phyloP scores from a whole-genome alignment of 2,888 invertebrate genomes.

The Tiliacea citrago region DNA sequence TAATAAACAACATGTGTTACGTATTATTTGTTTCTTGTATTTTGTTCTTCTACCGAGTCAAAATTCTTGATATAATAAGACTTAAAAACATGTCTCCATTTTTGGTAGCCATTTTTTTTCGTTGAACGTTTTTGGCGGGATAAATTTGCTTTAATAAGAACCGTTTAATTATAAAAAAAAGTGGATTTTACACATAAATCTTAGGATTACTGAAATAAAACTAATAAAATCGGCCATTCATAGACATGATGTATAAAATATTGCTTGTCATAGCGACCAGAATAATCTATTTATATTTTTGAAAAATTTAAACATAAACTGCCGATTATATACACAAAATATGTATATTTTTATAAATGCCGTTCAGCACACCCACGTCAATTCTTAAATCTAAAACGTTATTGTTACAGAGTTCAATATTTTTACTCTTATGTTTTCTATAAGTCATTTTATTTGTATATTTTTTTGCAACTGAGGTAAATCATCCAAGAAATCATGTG shows the following conservation, averaged over 20 bases:
- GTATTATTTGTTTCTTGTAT: conserved; percentile 26
- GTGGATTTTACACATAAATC: conserved; percentile 23
- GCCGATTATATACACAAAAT: background rate
- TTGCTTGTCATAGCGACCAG: conserved; percentile 23
- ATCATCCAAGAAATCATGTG: background rate
- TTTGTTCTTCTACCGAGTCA: background rate
- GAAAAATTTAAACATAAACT: conserved; percentile 12
- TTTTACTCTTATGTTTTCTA: background rate
- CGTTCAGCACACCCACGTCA: background rate
- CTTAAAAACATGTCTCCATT: background rate
- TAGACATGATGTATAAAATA: conserved; percentile 40
- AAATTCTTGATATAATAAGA: conserved; percentile 19
- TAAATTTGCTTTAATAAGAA: background rate
- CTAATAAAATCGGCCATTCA: conserved; percentile 51
- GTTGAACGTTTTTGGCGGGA: background rate
- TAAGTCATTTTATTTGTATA: background rate
- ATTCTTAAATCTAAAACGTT: background rate
- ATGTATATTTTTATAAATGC: background rate
- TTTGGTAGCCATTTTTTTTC: conserved; percentile 17
- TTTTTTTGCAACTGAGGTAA: background rate
- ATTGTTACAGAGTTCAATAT: background rate
- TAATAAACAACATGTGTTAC: conserved; percentile 47
- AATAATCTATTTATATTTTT: conserved; percentile 38
- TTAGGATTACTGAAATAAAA: conserved; percentile 26
- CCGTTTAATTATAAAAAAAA: background rate